Base-by-base conservation (phyloP, 1,140 invertebrate species). In the Lithobius niger region DNA sequence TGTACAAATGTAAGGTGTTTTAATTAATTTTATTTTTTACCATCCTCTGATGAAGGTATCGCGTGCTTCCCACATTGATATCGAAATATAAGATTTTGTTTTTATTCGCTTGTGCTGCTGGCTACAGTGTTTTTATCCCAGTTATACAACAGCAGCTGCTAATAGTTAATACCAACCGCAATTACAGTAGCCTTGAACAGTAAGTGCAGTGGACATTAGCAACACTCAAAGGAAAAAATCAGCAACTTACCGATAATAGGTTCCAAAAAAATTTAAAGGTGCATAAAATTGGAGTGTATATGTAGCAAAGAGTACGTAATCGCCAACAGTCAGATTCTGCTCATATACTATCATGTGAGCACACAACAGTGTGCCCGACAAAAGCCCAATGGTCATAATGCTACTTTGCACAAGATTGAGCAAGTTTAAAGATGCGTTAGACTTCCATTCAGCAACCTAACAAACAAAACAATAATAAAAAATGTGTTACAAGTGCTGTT, bases 201-300 rank as follows among this genome's bases (percentile, higher is more conserved):
- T n/a, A n/a, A n/a, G n/a, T n/a, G n/a, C n/a, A n/a, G n/a, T n/a
- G n/a, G n/a, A n/a, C n/a, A n/a, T n/a, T n/a, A n/a, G n/a, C n/a
- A n/a, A n/a, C n/a, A n/a, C n/a, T n/a, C n/a, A 36, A 36, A 36
- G 31, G n/a, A 36, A 36, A 36, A 36, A 36, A 36, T 36, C n/a
- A 36, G 40, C 56, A 49, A 57, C 56, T 59, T 69, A 89, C 87
- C 90, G 84, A 65, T 98, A 98, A 69, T 94, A 95, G n/a, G 93
- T 96, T 18, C 94, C 95, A 68, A 98, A 92, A 83, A 87, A 97
- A 73, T 97, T 97, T 1, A 98, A 71, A 0, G 94, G 94, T 21
- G 86, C 83, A 66, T 97, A 97, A n/a, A 98, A 70, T 67, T 97
- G 93, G 48, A 91, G 80, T n/a, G 97, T 85, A 64, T 97, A 97